These are phyloP conservation scores for Tetramorium bicarinatum DNA, from an alignment of 2,888 invertebrate species.

Conservation along the genomic window DNA sequence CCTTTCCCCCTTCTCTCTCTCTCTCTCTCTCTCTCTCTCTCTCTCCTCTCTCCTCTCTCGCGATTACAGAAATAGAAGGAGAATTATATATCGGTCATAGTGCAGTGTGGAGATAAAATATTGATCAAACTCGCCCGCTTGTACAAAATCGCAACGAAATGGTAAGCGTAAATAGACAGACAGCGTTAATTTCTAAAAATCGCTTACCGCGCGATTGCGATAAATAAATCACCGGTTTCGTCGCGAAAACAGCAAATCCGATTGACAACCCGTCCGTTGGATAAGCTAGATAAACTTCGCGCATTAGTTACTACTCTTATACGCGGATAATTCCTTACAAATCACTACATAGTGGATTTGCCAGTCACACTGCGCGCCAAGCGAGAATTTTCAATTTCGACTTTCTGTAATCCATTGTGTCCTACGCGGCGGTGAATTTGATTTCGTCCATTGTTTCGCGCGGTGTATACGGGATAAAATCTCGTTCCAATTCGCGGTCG, in stretches of 20 bases:
- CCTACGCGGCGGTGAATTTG: slow-evolving; percentile 54
- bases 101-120: slow-evolving; percentile 9
- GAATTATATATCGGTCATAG: not conserved
- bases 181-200: slow-evolving; percentile 42
- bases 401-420: slow-evolving; percentile 60
- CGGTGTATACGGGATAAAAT: slow-evolving; percentile 53
- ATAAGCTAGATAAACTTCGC: slow-evolving; percentile 49
- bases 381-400: slow-evolving; percentile 60
- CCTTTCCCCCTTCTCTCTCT: not conserved
- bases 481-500: slow-evolving; percentile 58
- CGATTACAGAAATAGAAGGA: slow-evolving; percentile 2
- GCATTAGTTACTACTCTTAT: slow-evolving; percentile 45
- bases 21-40: not conserved
- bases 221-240: slow-evolving; percentile 43
- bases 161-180: slow-evolving; percentile 14
- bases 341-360: slow-evolving; percentile 48
- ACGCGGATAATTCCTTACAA: slow-evolving; percentile 54
- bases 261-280: slow-evolving; percentile 41
- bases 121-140: slow-evolving; percentile 25
- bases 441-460: slow-evolving; percentile 54
- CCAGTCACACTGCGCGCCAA: slow-evolving; percentile 30
- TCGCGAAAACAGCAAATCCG: slow-evolving; percentile 58
- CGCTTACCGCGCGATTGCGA: slow-evolving; percentile 16
- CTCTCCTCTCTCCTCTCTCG: not conserved
- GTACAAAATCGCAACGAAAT: slow-evolving; percentile 8